Percentiles rank a stretch among this genome's conserved stretches.
These are phyloP conservation scores for Tricholaema leucomelas DNA, from an alignment of 2,113 vertebrate species.

Conservation along the genomic window DNA sequence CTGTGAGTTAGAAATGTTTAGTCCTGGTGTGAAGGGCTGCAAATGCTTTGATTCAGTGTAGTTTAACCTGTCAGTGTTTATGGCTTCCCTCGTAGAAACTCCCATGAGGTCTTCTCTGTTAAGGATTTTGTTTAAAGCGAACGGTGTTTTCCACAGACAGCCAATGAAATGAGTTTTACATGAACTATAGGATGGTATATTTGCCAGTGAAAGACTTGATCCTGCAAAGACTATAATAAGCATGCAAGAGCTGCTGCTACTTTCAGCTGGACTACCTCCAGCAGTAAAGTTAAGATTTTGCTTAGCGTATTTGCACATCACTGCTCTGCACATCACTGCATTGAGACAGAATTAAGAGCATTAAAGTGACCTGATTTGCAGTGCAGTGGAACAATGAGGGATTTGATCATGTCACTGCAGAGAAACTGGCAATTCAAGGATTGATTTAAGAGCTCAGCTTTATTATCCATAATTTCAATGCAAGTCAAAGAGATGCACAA, in stretches of 20 bases:
- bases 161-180: neutral
- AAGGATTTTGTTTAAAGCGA: conserved; percentile 1
- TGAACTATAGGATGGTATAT: neutral
- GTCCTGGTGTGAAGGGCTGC: neutral
- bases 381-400: neutral
- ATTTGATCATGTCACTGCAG: neutral
- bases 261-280: neutral
- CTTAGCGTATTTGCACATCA: neutral
- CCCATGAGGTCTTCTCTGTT: neutral
- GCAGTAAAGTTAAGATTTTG: neutral
- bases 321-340: neutral
- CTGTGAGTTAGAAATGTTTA: neutral
- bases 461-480: neutral
- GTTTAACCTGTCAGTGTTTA: neutral
- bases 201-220: neutral
- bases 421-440: neutral
- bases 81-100: neutral
- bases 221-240: neutral
- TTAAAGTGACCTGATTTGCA: neutral
- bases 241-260: neutral
- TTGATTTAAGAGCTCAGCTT: neutral
- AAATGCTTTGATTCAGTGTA: neutral
- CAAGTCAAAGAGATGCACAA: neutral
- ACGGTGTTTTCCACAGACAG: neutral
- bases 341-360: neutral